phyloP scores from a whole-genome alignment of 2,888 invertebrate genomes.

The Keiferia lycopersicella region DNA sequence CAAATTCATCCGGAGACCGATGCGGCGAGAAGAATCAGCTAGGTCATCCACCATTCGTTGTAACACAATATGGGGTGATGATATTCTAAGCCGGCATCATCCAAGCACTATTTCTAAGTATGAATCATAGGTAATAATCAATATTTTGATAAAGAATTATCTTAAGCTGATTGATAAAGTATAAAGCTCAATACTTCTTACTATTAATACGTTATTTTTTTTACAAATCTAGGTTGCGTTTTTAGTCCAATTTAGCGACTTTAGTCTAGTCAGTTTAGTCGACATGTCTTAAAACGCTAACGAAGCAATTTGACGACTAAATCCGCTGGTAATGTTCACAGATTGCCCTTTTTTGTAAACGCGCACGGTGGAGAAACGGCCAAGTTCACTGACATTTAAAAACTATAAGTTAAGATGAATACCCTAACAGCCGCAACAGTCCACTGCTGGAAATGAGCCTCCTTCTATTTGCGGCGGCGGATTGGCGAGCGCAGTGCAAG shows the following conservation, averaged over 20 bases:
- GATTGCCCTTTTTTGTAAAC: conserved; percentile 18
- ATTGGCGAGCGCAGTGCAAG: not conserved
- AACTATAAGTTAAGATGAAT: too few relatives aligned
- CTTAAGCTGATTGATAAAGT: not conserved
- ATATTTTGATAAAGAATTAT: too few relatives aligned
- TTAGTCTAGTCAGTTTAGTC: not conserved
- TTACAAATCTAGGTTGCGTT: not conserved
- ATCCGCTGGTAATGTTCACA: conserved; percentile 13
- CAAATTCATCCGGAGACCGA: too few relatives aligned
- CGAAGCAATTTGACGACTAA: conserved; percentile 18
- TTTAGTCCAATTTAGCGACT: conserved; percentile 14
- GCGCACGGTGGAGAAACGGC: conserved; percentile 6
- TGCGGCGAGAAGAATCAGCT: too few relatives aligned
- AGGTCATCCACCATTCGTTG: too few relatives aligned
- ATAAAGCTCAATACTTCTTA: not conserved
- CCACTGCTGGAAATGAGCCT: too few relatives aligned
- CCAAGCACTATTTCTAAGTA: too few relatives aligned
- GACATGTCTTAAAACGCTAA: conserved; percentile 13
- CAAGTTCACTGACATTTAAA: conserved; percentile 5
- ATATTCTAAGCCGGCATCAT: too few relatives aligned
- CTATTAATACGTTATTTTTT: not conserved
- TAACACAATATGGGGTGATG: too few relatives aligned
- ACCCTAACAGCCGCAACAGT: too few relatives aligned
- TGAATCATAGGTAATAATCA: too few relatives aligned
- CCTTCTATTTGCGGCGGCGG: too few relatives aligned